phyloP scores from a whole-genome alignment of 2,797 vertebrate genomes.

The Chlorospingus flavigularis region DNA sequence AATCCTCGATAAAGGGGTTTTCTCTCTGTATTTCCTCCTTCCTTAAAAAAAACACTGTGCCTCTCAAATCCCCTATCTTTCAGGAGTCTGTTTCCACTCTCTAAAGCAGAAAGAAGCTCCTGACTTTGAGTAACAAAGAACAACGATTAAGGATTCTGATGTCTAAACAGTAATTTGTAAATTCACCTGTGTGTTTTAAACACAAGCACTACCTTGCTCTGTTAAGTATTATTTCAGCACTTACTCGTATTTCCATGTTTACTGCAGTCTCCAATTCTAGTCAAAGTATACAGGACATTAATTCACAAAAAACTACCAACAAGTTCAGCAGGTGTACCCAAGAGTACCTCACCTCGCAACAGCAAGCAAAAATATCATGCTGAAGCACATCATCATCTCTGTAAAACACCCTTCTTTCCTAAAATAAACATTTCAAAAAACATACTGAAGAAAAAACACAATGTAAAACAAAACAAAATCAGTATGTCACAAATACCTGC shows the following conservation, averaged over 20 bases:
- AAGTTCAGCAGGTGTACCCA: not conserved
- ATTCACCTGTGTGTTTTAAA: not conserved
- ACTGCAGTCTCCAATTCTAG: not conserved
- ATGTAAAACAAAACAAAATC: not conserved
- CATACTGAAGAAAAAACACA: not conserved
- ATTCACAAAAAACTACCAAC: not conserved
- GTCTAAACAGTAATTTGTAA: not conserved
- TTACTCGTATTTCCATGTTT: not conserved
- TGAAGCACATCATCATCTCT: not conserved
- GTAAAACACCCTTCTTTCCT: not conserved
- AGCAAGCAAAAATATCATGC: not conserved
- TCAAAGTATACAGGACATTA: not conserved
- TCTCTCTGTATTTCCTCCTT: not conserved
- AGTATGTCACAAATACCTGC: not conserved
- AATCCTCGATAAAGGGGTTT: not conserved
- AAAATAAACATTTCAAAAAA: not conserved
- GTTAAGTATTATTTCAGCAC: not conserved
- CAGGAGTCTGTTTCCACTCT: not conserved
- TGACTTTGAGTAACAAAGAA: not conserved
- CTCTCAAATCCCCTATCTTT: not conserved
- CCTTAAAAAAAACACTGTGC: not conserved
- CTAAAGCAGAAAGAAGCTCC: not conserved
- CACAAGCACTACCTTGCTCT: not conserved
- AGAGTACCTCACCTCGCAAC: rapidly evolving
- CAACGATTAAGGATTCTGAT: not conserved